Percentiles rank a stretch among this genome's conserved stretches.
These are phyloP conservation scores for Listronotus bonariensis DNA, from an alignment of 1,140 invertebrate genomes.

Conservation along the genomic window DNA sequence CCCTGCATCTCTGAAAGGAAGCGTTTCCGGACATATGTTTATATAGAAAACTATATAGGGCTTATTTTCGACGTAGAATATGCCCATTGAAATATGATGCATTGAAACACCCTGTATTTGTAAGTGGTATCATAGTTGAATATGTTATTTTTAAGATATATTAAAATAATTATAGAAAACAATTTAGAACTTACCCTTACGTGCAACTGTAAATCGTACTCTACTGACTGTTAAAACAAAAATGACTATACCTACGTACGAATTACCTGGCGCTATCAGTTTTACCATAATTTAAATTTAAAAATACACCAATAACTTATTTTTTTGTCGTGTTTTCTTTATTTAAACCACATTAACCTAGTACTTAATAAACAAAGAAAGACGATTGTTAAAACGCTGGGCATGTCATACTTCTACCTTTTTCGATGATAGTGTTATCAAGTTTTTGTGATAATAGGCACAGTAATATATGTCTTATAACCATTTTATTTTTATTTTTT, in stretches of 20 bases:
- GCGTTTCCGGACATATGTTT: too few species aligned
- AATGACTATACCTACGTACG: constrained; percentile 4
- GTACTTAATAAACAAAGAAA: constrained; percentile 3
- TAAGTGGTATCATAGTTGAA: too few species aligned
- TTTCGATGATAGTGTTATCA: constrained; percentile 24
- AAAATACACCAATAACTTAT: constrained; percentile 6
- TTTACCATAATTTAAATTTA: constrained; percentile 16
- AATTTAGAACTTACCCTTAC: too few species aligned
- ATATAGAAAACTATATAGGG: too few species aligned
- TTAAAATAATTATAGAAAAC: too few species aligned
- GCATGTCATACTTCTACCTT: constrained; percentile 24
- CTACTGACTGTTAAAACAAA: not conserved
- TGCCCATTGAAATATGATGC: too few species aligned
- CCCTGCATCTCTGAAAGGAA: too few species aligned
- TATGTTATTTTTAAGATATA: too few species aligned
- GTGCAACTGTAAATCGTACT: too few species aligned
- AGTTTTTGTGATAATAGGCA: constrained; percentile 11
- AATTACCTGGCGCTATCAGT: not conserved
- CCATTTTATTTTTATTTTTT: constrained; percentile 6
- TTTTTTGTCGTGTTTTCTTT: constrained; percentile 10
- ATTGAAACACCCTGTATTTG: too few species aligned
- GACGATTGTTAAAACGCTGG: constrained; percentile 17
- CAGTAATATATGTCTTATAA: constrained; percentile 16
- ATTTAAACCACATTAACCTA: not conserved
- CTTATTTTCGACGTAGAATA: too few species aligned